Evolutionary conservation across 2,888 invertebrate species (phyloP).

Genomic region (Apamea anceps): DNA sequence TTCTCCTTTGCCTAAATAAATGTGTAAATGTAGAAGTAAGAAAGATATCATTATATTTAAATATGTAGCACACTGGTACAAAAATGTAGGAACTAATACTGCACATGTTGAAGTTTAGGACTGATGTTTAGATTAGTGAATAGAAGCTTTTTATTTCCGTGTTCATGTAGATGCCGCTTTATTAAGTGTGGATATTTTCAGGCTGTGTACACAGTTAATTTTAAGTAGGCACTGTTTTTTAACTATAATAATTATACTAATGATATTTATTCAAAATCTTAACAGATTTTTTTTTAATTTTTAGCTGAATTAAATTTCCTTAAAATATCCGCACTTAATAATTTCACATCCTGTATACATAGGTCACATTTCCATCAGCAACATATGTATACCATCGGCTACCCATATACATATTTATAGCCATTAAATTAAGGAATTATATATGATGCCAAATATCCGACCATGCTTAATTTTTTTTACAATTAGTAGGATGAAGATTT

Average conservation of each 20-base stretch:
- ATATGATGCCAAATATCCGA: constrained; percentile 9
- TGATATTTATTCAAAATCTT: too few relatives aligned
- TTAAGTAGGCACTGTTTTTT: too few relatives aligned
- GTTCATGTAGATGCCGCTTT: not conserved
- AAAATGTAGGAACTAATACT: constrained; percentile 50
- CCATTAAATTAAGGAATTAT: constrained; percentile 11
- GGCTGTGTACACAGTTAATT: too few relatives aligned
- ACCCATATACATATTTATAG: not conserved
- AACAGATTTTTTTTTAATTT: not conserved
- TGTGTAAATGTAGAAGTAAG: constrained; percentile 57
- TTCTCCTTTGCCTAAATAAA: constrained; percentile 75
- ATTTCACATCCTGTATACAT: not conserved
- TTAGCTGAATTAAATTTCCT: not conserved
- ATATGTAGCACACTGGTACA: constrained; percentile 59
- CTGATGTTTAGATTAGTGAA: constrained; percentile 15
- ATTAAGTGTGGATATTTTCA: constrained; percentile 12
- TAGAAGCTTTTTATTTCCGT: not conserved
- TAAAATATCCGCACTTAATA: constrained; percentile 1
- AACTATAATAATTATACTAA: too few relatives aligned
- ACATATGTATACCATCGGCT: not conserved
- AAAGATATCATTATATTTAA: constrained; percentile 64
- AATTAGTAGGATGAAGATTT: not conserved
- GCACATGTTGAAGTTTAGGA: constrained; percentile 55
- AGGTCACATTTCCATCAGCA: too few relatives aligned
- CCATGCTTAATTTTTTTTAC: not conserved